Evolutionary conservation across 2,113 vertebrate species (phyloP), one percentile per base, ranked within the genome.

Genomic region (Spizaetus ornatus): DNA sequence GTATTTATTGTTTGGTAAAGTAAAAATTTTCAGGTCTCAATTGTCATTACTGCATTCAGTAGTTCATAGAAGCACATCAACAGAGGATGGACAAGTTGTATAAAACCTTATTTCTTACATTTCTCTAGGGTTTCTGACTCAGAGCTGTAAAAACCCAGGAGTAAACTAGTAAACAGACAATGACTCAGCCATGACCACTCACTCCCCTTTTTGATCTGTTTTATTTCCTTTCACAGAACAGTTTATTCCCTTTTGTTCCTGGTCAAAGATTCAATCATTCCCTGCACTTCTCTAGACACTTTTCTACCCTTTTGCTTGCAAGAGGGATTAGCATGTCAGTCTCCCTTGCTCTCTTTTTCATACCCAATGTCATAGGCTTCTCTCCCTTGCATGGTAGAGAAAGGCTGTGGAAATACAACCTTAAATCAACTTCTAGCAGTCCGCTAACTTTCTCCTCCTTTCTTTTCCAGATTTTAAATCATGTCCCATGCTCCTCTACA

Each of bases 191-290:
- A 76, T 93, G 84, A 84, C 73, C 47, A 40, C 52, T 96, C 1
- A 0, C 56, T 95, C 52, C 26, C 36, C 26, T 93, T 87, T 94
- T 85, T 87, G 65, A 91, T 91, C 56, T 87, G 38, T 93, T 93
- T 94, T 88, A 78, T 91, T 92, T 88, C 70, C 25, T 79, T 82
- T 79, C 69, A 87, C 13, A 67, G 63, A 86, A 48, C 9, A 81
- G 40, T 89, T 92, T 92, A 95, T 95, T 96, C 56, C 58, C 48
- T 52, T 95, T 95, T 84, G 52, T 72, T 95, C 86, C 36, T 82
- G 42, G 77, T 86, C 95, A 95, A 82, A 95, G 55, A 90, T n/a
- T 48, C 29, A 27, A 94, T 86, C 43, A 83, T 70, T 92, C 34
- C 23, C 8, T 93, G 50, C 43, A 70, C 48, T 77, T 66, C 42